These are phyloP conservation scores for Rhamnusium bicolor DNA, from an alignment of 2,888 invertebrate genomes.

Conservation along the genomic window DNA sequence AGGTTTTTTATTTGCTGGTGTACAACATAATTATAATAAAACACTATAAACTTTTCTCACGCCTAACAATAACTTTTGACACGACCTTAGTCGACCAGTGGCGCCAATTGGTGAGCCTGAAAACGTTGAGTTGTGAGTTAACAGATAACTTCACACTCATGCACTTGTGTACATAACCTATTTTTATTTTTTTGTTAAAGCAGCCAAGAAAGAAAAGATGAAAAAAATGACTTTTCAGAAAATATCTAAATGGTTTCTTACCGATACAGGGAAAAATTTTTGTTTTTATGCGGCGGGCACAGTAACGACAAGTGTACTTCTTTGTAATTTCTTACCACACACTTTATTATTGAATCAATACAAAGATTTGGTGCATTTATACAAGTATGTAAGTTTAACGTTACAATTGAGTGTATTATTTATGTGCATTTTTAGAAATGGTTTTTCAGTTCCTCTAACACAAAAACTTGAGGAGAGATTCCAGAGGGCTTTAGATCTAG, in stretches of 20 bases:
- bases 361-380: conserved; percentile 77
- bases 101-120: no score
- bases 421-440: conserved; percentile 72
- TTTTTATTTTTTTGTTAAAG: no score
- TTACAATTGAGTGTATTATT: conserved; percentile 25
- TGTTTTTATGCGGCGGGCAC: conserved; percentile 72
- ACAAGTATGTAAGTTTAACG: conserved; percentile 71
- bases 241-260: conserved; percentile 72
- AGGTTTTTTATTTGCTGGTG: no score
- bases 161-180: no score
- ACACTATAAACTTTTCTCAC: no score
- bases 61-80: no score
- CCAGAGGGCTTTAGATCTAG: conserved; percentile 75
- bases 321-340: conserved; percentile 75
- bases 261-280: conserved; percentile 73
- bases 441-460: conserved; percentile 74
- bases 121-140: no score
- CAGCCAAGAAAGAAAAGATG: no score
- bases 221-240: conserved; percentile 53
- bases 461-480: conserved; percentile 72
- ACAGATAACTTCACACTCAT: no score
- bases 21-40: no score
- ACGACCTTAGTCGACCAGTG: no score
- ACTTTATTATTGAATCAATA: conserved; percentile 77
- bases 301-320: conserved; percentile 69